Evolutionary conservation across 1,140 invertebrate species (phyloP), one percentile per base, ranked within the genome.

Genomic region (Cecropterus lyciades): DNA sequence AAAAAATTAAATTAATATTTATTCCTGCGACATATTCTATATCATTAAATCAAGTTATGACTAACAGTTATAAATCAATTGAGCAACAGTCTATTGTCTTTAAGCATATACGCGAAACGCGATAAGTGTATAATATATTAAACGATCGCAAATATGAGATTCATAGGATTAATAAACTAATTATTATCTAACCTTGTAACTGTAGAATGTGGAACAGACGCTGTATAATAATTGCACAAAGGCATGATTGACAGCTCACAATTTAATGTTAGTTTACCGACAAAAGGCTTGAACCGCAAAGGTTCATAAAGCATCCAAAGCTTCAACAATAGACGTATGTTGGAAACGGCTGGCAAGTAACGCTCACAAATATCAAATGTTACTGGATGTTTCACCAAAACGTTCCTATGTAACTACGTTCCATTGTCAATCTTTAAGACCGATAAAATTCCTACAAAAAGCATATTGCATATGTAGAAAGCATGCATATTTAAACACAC

Each of bases 311-410:
- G n/a, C 48, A 40, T 27, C 7, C n/a, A 52, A 14, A 17, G 30
- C 0, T 3, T n/a, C 40, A 1, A 37, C 9, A 55, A 40, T 17
- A 40, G 40, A 33, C 9, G 4, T n/a, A 3, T 40, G 52, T 40
- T 40, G 10, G 24, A 52, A 52, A n/a, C 7, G 13, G 13, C 7
- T 9, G 40, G 43, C 59, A 45, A 17, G 42, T 70, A 59, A 70
- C 57, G 37, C 53, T 48, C 40, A 49, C 48, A 83, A 82, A 80
- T 49, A 78, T 73, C 82, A 82, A 77, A 75, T 75, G 20, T 80
- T 78, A 84, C 79, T 49, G 73, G 67, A 72, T 70, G 66, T 72
- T 77, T 69, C 62, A 46, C 53, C 42, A 69, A 80, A 76, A 66
- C 68, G 72, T 74, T 67, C 73, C 42, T 55, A 57, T 72, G 70